Evolutionary conservation across 92 coral and sea anemone genomes (phyloP).

Genomic region (Paragorgia papillata): DNA sequence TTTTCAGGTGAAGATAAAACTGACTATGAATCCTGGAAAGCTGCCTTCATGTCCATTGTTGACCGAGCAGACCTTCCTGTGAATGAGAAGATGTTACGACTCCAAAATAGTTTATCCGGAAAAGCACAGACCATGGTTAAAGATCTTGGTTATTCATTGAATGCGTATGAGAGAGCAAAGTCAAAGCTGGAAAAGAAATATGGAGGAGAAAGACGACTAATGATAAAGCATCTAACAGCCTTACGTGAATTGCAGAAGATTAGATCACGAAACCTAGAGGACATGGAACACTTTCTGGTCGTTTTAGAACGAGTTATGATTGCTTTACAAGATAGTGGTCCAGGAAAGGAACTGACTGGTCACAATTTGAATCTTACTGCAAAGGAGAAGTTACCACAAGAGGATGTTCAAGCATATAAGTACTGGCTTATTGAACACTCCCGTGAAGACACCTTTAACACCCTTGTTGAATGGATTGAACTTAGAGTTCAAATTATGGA

Average conservation of each 20-base stretch:
- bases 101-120: slow-evolving; percentile 44
- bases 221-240: slow-evolving; percentile 30
- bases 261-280: slow-evolving; percentile 29
- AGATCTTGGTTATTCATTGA: slow-evolving; percentile 32
- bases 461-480: slow-evolving; percentile 56
- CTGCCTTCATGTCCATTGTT: slow-evolving; percentile 51
- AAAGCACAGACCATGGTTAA: slow-evolving; percentile 42
- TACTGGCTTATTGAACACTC: slow-evolving; percentile 59
- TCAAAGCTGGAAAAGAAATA: slow-evolving; percentile 35
- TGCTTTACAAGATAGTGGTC: slow-evolving; percentile 39
- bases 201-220: slow-evolving; percentile 46
- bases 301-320: slow-evolving; percentile 34
- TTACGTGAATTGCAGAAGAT: slow-evolving; percentile 36
- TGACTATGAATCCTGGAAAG: slow-evolving; percentile 58
- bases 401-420: slow-evolving; percentile 60
- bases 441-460: slow-evolving; percentile 45
- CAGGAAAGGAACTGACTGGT: slow-evolving; percentile 47
- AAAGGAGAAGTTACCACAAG: slow-evolving; percentile 58
- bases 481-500: slow-evolving; percentile 59
- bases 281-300: slow-evolving; percentile 16
- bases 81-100: slow-evolving; percentile 47
- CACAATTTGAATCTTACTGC: slow-evolving; percentile 52
- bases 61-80: slow-evolving; percentile 47
- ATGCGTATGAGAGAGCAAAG: slow-evolving; percentile 27
- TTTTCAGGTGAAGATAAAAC: slow-evolving; percentile 53